Base-by-base conservation (phyloP, 2,797 vertebrate species). In the Spondyliosoma cantharus region DNA sequence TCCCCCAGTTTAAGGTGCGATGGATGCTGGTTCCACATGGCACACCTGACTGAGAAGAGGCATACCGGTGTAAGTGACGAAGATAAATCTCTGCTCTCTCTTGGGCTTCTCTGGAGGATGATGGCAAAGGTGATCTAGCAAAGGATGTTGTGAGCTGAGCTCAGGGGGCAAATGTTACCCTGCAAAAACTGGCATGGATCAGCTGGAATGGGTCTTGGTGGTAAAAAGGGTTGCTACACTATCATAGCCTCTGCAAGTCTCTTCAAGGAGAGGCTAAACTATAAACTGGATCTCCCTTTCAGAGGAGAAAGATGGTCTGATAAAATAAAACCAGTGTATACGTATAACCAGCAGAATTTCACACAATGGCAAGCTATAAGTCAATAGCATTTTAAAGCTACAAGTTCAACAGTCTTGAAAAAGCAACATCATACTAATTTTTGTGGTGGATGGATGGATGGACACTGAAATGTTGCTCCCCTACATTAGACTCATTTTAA, bases 151-250 rank as follows among this genome's bases (percentile, higher is more conserved):
- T 76, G 81, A 82, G 82, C 63, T 76, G 80, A 71, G 85, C 80
- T 75, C 17, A 57, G 65, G 75, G 90, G 84, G 86, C 46, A 88
- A 85, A 88, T 70, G 80, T 45, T 71, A 43, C 37, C 54, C 79
- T 75, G 85, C 15, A 94, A 95, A 93, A 90, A 74, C 87, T 87
- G 92, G 90, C 50, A 64, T 86, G 93, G 94, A 94, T 63, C 81
- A 59, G 7, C 62, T 81, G 90, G 93, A 93, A 70, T 81, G 92
- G 89, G 32, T 80, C 65, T 84, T 16, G 8, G 61, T 76, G 77
- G 71, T 53, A 81, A 78, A 77, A 70, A 58, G 42, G 15, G 22
- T n/a, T 0, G 17, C 64, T 17, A 71, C 16, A 52, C n/a, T 58
- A 53, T 3, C 19, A 77, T 42, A 49, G 15, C 7, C 37, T 37